phyloP scores from a whole-genome alignment of 1,140 invertebrate genomes.

The Manduca sexta region DNA sequence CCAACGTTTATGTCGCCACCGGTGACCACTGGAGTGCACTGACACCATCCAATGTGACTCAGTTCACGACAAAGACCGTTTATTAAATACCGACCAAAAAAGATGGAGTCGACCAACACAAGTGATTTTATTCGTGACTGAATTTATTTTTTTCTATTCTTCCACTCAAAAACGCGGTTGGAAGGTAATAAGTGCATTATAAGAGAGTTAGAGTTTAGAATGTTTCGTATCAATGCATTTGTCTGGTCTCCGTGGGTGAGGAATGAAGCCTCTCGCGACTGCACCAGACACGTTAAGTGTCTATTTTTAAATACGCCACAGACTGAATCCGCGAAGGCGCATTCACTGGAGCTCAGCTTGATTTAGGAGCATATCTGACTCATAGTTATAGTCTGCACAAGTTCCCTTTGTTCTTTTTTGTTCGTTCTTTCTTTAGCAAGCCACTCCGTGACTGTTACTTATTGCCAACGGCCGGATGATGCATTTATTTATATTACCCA shows the following conservation, averaged over 20 bases:
- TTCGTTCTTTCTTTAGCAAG: background rate
- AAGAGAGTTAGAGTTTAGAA: too few species aligned
- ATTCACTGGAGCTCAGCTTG: background rate
- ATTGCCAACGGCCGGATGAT: background rate
- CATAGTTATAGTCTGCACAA: background rate
- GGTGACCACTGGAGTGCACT: constrained; percentile 3
- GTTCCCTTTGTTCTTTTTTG: constrained; percentile 1
- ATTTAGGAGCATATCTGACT: constrained; percentile 2
- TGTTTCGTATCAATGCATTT: too few species aligned
- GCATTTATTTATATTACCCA: too few species aligned
- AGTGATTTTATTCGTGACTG: constrained; percentile 1
- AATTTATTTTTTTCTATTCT: constrained; percentile 1
- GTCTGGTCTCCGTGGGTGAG: too few species aligned
- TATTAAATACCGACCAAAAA: constrained; percentile 7
- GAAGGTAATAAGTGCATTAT: too few species aligned
- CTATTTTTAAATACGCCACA: constrained; percentile 1
- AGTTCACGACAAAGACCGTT: constrained; percentile 7
- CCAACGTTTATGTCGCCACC: background rate
- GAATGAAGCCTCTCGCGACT: too few species aligned
- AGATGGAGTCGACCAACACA: background rate
- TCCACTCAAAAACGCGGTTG: background rate
- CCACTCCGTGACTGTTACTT: background rate
- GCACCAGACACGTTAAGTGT: background rate
- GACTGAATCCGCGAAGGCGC: background rate
- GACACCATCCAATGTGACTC: constrained; percentile 8